Base-by-base conservation (phyloP, 2,888 invertebrate species). In the Allolobophora icterica region DNA sequence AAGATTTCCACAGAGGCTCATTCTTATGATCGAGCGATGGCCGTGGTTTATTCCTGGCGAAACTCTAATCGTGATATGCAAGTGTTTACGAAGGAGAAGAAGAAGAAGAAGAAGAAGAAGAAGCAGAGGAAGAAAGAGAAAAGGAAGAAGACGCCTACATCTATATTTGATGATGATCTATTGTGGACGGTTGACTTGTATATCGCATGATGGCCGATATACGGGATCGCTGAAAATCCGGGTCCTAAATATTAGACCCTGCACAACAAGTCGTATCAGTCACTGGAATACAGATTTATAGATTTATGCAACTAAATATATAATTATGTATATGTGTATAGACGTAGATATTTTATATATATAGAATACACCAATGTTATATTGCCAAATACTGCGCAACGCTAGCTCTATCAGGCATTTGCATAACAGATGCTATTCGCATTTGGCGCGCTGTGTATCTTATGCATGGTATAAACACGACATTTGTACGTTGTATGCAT, bases 41-140 rank as follows among this genome's bases (percentile, higher is more conserved):
- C n/a, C n/a, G 30, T n/a, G n/a, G n/a, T 71, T 52, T 71, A 71
- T 71, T 71, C n/a, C 71, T 71, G 71, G 71, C n/a, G n/a, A 71
- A 71, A 71, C 71, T n/a, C 30, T 71, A n/a, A 71, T 71, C n/a
- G 71, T n/a, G 1, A n/a, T 71, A 71, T n/a, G 71, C 30, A n/a
- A 71, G 71, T 71, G n/a, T 71, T 71, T 71, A 71, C 71, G 71
- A 71, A 71, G 58, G 24, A 58, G 52, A 52, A 52, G 52, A 52
- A 52, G 52, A 52, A 19, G 52, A 52, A 19, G 52, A 52, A 19
- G 52, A 52, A 52, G 24, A 52, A 24, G 52, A 1, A 24, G 52
- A 24, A 24, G 52, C 0, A 24, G 52, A 52, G 24, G 52, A 52
- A 21, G 24, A 52, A 52, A 24, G 24, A 52, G 52, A 24, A 11